Evolutionary conservation across 2,888 invertebrate genomes (phyloP).

Genomic region (Tetragonisca angustula): DNA sequence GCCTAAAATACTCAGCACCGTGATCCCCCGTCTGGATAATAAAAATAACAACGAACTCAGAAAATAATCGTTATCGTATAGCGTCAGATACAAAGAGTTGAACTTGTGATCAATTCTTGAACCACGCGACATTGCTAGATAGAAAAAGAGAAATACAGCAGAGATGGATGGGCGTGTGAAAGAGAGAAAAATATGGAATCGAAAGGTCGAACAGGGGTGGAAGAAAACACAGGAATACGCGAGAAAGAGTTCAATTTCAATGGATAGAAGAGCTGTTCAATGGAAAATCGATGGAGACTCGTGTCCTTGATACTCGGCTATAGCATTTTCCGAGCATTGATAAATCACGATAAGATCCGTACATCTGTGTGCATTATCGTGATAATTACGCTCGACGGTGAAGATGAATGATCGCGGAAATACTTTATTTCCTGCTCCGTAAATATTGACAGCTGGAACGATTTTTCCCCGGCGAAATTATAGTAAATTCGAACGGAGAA

Average conservation of each 20-base stretch:
- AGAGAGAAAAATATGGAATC: neutral
- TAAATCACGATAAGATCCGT: conserved; percentile 45
- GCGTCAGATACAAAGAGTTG: neutral
- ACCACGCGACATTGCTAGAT: neutral
- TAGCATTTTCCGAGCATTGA: conserved; percentile 44
- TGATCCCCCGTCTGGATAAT: too few relatives aligned
- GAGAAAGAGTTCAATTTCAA: conserved; percentile 41
- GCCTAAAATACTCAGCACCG: too few relatives aligned
- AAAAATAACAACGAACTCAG: too few relatives aligned
- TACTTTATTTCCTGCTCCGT: conserved; percentile 36
- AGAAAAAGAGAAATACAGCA: neutral
- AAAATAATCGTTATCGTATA: neutral
- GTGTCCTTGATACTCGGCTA: conserved; percentile 39
- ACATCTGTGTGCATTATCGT: conserved; percentile 34
- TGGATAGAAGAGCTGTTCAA: conserved; percentile 50
- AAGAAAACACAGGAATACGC: conserved; percentile 10
- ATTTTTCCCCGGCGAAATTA: conserved; percentile 1
- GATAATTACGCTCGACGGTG: conserved; percentile 49
- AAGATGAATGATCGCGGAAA: conserved; percentile 34
- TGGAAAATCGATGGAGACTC: conserved; percentile 59
- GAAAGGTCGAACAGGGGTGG: neutral
- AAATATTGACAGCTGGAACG: conserved; percentile 31
- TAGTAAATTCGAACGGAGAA: neutral
- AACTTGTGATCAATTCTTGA: neutral
- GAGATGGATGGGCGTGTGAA: neutral